These are phyloP conservation scores for Luperina testacea DNA, from an alignment of 2,888 invertebrate species.

Conservation along the genomic window DNA sequence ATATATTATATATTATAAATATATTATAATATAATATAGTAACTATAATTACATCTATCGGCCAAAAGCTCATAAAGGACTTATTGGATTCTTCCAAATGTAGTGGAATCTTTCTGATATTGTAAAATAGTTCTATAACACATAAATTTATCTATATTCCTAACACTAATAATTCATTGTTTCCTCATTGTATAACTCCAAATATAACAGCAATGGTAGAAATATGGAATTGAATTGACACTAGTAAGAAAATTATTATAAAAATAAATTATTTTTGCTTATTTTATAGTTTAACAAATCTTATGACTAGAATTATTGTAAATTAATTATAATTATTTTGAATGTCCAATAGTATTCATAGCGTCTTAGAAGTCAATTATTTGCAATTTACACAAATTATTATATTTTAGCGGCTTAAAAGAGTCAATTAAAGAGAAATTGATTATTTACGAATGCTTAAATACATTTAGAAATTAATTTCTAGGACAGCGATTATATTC, in stretches of 20 bases:
- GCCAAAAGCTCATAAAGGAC: slow-evolving; percentile 58
- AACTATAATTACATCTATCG: slow-evolving; percentile 23
- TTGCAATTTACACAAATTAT: slow-evolving; percentile 60
- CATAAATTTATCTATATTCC: slow-evolving; percentile 55
- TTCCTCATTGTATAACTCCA: slow-evolving; percentile 48
- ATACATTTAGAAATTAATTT: slow-evolving; percentile 44
- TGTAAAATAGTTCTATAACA: slow-evolving; percentile 58
- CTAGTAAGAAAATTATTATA: slow-evolving; percentile 43
- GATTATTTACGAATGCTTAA: slow-evolving; percentile 45
- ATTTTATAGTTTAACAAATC: slow-evolving; percentile 52
- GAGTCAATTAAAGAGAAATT: slow-evolving; percentile 65
- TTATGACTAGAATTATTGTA: slow-evolving; percentile 61
- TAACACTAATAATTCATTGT: slow-evolving; percentile 44
- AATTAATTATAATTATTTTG: slow-evolving; percentile 56
- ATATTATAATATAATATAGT: slow-evolving; percentile 8
- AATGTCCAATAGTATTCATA: slow-evolving; percentile 63
- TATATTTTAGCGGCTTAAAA: slow-evolving; percentile 63
- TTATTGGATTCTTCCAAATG: slow-evolving; percentile 67
- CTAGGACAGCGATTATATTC: slow-evolving; percentile 52
- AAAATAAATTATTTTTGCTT: slow-evolving; percentile 44
- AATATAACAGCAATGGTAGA: slow-evolving; percentile 59
- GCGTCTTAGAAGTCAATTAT: slow-evolving; percentile 69
- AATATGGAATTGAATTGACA: slow-evolving; percentile 64
- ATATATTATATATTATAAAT: background rate
- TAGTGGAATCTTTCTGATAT: slow-evolving; percentile 73